Conservation (phyloP, 2,888 invertebrate genomes). For the Conus canariensis region DNA sequence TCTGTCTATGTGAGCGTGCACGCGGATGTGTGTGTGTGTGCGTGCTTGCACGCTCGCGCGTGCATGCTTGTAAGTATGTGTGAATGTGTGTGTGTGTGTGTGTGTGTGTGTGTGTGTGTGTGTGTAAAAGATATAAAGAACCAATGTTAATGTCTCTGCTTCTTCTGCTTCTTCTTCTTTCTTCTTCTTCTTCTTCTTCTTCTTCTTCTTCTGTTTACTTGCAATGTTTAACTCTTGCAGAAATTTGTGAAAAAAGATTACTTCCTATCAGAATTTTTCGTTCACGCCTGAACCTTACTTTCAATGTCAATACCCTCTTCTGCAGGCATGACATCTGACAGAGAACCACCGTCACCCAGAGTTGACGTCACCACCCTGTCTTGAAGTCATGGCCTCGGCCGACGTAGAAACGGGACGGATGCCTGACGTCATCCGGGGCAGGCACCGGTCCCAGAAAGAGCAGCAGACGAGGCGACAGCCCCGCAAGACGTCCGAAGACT, state of each 20-base stretch:
- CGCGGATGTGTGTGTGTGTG: not conserved
- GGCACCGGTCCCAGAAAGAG: not conserved
- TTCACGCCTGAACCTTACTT: not conserved
- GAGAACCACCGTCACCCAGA: not conserved
- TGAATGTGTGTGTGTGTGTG: not conserved
- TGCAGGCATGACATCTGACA: not conserved
- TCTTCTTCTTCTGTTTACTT: not conserved
- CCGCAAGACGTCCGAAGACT: not conserved
- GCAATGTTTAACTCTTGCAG: too few species aligned
- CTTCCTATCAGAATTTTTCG: not conserved
- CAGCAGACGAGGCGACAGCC: not conserved
- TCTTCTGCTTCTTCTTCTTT: not conserved
- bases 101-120: not conserved
- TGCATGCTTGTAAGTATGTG: not conserved
- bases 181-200: not conserved
- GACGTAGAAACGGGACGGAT: slow-evolving; percentile 3
- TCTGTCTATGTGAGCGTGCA: not conserved
- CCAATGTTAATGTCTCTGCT: too few species aligned
- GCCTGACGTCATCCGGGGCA: slow-evolving; percentile 15
- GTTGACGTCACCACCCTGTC: not conserved
- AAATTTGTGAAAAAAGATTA: too few species aligned
- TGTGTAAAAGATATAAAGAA: not conserved
- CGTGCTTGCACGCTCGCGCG: not conserved
- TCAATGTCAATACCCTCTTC: not conserved
- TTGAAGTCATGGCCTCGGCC: slow-evolving; percentile 14